Percentiles rank a stretch among this genome's conserved stretches.
Evolutionary conservation across 2,888 invertebrate species (phyloP).

Genomic region (Schizaphis graminum): DNA sequence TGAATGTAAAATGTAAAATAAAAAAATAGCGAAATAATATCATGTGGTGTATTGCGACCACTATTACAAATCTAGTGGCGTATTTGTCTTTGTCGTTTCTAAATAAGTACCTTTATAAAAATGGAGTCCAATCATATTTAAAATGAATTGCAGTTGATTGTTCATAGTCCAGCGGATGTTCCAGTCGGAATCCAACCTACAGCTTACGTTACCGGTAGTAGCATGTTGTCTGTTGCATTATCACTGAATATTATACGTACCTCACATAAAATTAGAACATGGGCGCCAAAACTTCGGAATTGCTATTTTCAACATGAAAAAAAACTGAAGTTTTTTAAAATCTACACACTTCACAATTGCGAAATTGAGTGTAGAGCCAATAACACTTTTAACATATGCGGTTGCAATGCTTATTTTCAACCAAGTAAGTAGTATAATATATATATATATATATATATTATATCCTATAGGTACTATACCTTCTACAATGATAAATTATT

Average conservation of each 20-base stretch:
- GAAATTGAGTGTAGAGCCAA: conserved; percentile 68
- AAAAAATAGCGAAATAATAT: not conserved
- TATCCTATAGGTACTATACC: too few relatives aligned
- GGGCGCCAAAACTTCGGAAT: conserved; percentile 67
- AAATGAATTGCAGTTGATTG: conserved; percentile 68
- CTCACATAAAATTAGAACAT: conserved; percentile 63
- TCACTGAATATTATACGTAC: conserved; percentile 58
- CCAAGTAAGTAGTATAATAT: conserved; percentile 67
- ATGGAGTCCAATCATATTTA: not conserved
- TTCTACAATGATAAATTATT: too few relatives aligned
- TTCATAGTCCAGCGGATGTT: conserved; percentile 70
- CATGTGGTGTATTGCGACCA: not conserved
- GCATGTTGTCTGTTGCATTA: conserved; percentile 61
- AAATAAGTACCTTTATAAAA: not conserved
- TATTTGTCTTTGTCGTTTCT: not conserved
- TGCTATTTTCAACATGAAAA: conserved; percentile 68
- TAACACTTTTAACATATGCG: conserved; percentile 66
- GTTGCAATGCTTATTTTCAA: conserved; percentile 67
- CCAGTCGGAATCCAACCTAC: conserved; percentile 67
- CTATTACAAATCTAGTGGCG: not conserved
- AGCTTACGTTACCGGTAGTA: conserved; percentile 65
- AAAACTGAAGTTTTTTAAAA: conserved; percentile 67
- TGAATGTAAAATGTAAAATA: not conserved
- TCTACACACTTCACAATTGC: conserved; percentile 68
- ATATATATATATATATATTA: too few relatives aligned